These are phyloP conservation scores for Apis dorsata DNA, from an alignment of 1,140 invertebrate species.

Conservation along the genomic window DNA sequence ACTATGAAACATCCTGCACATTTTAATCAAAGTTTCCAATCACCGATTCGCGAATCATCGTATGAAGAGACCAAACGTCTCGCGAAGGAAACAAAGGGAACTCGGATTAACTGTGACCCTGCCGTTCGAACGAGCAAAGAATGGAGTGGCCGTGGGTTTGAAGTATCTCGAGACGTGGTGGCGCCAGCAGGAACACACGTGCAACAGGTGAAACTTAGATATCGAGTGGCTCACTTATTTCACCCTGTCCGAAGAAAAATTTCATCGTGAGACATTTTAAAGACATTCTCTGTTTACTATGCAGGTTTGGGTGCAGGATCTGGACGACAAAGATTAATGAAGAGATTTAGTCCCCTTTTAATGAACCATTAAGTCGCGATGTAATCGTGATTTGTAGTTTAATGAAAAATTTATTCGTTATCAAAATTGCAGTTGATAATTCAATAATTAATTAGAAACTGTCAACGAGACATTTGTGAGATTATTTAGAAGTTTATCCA, in stretches of 20 bases:
- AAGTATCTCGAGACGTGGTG: constrained; percentile 50
- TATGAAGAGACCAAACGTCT: background rate
- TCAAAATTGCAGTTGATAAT: too few species aligned
- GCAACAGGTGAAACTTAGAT: constrained; percentile 75
- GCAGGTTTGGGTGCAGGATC: background rate
- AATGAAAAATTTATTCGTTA: background rate
- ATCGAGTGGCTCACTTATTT: constrained; percentile 60
- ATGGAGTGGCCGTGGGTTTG: constrained; percentile 22
- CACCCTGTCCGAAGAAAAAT: constrained; percentile 42
- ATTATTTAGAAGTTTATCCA: too few species aligned
- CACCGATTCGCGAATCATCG: background rate
- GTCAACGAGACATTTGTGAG: too few species aligned
- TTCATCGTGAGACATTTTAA: constrained; percentile 30
- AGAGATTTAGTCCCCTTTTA: background rate
- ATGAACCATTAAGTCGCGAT: background rate
- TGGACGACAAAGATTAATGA: background rate
- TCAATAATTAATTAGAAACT: too few species aligned
- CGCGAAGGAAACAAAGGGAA: constrained; percentile 18
- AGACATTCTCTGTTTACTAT: background rate
- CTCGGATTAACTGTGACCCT: background rate
- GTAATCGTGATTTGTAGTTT: background rate
- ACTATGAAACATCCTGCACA: background rate
- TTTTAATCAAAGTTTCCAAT: background rate
- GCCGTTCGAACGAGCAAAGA: constrained; percentile 20
- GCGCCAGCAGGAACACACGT: constrained; percentile 41